Percentiles rank a stretch among this genome's conserved stretches.
Evolutionary conservation across 2,113 vertebrate genomes (phyloP).

Genomic region (Zosterops japonicus): DNA sequence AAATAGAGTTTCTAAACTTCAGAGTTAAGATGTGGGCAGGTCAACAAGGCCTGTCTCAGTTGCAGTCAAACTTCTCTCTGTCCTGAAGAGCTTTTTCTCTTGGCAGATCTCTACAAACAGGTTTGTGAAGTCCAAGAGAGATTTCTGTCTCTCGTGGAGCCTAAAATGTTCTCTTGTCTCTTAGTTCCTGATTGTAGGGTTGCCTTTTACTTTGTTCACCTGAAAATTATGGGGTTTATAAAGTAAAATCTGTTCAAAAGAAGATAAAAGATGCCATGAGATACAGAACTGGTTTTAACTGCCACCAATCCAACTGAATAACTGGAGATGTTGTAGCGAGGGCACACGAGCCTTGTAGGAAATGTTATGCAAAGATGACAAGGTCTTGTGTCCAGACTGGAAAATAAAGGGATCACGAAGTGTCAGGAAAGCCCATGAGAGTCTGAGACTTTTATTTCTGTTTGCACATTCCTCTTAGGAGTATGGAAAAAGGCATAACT

Average conservation of each 20-base stretch:
- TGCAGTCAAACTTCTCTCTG: background rate
- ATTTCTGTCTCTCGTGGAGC: background rate
- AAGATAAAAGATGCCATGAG: background rate
- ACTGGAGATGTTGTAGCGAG: accelerated
- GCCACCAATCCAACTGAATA: background rate
- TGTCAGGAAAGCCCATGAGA: background rate
- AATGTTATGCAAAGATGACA: background rate
- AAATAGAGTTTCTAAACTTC: background rate
- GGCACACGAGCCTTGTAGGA: background rate
- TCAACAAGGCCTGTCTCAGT: background rate
- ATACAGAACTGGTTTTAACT: background rate
- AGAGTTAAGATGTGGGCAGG: background rate
- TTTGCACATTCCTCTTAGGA: background rate
- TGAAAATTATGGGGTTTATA: background rate
- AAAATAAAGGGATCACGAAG: background rate
- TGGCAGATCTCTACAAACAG: background rate
- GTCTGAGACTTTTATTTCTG: background rate
- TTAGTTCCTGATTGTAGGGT: background rate
- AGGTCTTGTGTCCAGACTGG: accelerated
- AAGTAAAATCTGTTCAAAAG: background rate
- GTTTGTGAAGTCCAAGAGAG: background rate
- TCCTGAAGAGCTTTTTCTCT: background rate
- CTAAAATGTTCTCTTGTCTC: background rate
- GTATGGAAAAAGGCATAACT: background rate
- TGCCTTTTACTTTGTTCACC: background rate